A percentile compares a stretch with the other conserved stretches of the same genome.
Evolutionary conservation across 2,113 vertebrate genomes (phyloP).

Genomic region (Cryptotis parvus): DNA sequence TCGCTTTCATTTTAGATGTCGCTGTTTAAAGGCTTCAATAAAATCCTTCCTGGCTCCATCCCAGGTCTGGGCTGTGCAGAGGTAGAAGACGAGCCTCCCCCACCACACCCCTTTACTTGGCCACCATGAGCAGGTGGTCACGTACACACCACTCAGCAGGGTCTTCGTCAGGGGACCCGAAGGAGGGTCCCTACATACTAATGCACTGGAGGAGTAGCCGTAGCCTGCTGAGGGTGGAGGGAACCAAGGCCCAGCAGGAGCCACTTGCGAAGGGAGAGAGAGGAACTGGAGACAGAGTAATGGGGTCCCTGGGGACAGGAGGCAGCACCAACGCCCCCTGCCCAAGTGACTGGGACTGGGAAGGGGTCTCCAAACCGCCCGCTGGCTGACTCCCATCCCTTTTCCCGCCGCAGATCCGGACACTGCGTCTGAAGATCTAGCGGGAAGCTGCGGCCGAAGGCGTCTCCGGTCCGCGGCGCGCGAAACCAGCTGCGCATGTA

Average conservation of each 20-base stretch:
- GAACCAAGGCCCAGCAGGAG: background rate
- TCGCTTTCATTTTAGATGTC: background rate
- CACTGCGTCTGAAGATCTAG: slow-evolving; percentile 93
- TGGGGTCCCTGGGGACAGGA: too few relatives aligned
- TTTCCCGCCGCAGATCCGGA: slow-evolving; percentile 88
- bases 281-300: background rate
- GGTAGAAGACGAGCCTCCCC: too few relatives aligned
- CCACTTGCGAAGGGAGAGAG: background rate
- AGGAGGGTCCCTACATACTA: too few relatives aligned
- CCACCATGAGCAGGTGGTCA: background rate
- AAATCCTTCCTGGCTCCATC: too few relatives aligned
- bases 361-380: too few relatives aligned
- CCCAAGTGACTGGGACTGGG: too few relatives aligned
- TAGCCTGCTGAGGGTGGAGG: background rate
- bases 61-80: too few relatives aligned
- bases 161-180: too few relatives aligned
- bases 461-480: slow-evolving; percentile 88
- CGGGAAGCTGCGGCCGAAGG: slow-evolving; percentile 93
- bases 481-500: slow-evolving; percentile 96
- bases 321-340: background rate
- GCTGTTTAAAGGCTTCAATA: too few relatives aligned
- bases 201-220: background rate
- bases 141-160: too few relatives aligned
- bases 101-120: background rate
- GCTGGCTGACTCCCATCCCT: background rate